Conservation (phyloP, 37 sponge, comb jelly and placozoan genomes). For the Ianthella basta region DNA sequence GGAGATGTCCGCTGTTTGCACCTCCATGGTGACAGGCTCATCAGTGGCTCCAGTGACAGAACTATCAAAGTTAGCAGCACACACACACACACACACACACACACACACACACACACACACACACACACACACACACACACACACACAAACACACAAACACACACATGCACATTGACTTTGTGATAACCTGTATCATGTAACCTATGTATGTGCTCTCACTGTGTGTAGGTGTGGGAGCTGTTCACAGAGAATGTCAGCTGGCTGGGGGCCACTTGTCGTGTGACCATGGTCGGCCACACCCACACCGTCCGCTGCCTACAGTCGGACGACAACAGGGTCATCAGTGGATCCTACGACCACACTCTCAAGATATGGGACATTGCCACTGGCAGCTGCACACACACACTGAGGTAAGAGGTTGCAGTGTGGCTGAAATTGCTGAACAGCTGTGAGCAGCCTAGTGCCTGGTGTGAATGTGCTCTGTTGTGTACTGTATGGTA, state of each 20-base stretch:
- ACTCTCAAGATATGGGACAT: constrained; percentile 95
- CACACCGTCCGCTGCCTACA: constrained; percentile 96
- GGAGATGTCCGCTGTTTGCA: constrained; percentile 95
- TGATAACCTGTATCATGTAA: no score
- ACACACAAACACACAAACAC: no score
- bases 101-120: no score
- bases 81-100: no score
- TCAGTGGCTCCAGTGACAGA: constrained; percentile 93
- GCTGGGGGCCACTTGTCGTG: constrained; percentile 87
- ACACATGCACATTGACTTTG: no score
- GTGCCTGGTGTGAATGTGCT: no score
- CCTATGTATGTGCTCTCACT: no score
- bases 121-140: no score
- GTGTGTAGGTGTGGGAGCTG: constrained; percentile 94
- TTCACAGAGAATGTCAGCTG: constrained; percentile 78
- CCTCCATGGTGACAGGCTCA: constrained; percentile 84
- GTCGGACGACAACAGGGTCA: constrained; percentile 84
- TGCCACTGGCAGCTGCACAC: constrained; percentile 73
- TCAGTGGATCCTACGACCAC: constrained; percentile 98
- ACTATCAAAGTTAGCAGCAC: constrained; percentile 90
- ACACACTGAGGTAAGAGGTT: constrained; percentile 75
- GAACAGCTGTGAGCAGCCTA: no score
- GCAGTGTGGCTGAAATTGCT: no score
- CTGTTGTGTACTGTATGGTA: no score
- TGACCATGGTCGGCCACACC: constrained; percentile 91